These are phyloP conservation scores for Dipodomys stephensi DNA, from an alignment of 2,113 vertebrate species.

Conservation along the genomic window DNA sequence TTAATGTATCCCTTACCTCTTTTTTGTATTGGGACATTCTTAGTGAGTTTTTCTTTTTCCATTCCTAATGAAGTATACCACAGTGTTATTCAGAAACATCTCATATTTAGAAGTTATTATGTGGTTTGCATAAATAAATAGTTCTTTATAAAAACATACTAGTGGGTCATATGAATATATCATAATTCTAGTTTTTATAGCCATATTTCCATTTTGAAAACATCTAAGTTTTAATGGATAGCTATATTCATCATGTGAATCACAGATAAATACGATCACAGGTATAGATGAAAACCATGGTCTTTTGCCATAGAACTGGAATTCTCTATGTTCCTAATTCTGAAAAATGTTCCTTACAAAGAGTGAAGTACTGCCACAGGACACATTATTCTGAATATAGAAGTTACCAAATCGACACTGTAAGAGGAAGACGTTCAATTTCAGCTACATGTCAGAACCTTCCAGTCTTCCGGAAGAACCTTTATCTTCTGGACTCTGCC, in stretches of 20 bases:
- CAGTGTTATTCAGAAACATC: background rate
- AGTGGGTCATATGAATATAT: background rate
- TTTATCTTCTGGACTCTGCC: background rate
- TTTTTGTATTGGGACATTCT: slow-evolving; percentile 33
- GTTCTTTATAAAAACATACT: slow-evolving; percentile 14
- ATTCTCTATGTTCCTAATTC: slow-evolving; percentile 23
- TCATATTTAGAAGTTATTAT: slow-evolving; percentile 30
- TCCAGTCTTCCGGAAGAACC: background rate
- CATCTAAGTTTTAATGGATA: background rate
- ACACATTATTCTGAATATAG: slow-evolving; percentile 32
- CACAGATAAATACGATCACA: background rate
- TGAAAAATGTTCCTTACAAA: background rate
- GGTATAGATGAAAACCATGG: background rate
- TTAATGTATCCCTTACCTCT: background rate
- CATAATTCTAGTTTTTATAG: background rate
- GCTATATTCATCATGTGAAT: background rate
- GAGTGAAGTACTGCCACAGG: background rate
- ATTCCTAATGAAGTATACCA: background rate
- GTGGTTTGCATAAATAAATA: background rate
- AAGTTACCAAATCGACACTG: slow-evolving; percentile 15
- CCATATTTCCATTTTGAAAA: slow-evolving; percentile 24
- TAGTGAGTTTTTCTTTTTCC: slow-evolving; percentile 42
- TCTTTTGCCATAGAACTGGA: background rate
- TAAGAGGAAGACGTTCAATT: slow-evolving; percentile 14
- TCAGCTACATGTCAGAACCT: slow-evolving; percentile 21